Conservation (phyloP, 2,113 vertebrate genomes). For the Microcebus jonahi region DNA sequence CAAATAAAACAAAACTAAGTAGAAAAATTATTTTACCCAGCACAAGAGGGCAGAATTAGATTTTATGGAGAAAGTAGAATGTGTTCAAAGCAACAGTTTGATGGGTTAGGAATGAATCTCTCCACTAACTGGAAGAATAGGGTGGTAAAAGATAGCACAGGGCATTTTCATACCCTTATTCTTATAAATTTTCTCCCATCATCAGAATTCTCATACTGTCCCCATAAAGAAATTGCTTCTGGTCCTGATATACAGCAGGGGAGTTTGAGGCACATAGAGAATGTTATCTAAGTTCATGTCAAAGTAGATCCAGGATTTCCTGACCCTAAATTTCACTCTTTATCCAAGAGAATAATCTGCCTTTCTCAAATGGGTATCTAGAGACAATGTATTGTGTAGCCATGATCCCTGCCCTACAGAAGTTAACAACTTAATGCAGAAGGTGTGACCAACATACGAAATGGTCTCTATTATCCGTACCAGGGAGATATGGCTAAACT, state of each 20-base stretch:
- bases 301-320: background rate
- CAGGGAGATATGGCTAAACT: background rate
- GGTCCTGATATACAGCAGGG: background rate
- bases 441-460: background rate
- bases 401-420: background rate
- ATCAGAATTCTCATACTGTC: background rate
- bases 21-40: background rate
- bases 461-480: background rate
- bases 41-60: background rate
- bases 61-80: slow-evolving; percentile 7
- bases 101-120: background rate
- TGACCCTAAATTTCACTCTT: background rate
- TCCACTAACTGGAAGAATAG: background rate
- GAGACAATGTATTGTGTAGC: background rate
- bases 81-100: background rate
- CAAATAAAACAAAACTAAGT: background rate
- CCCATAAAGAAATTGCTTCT: background rate
- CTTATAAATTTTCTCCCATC: background rate
- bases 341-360: background rate
- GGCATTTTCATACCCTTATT: background rate
- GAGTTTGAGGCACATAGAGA: background rate
- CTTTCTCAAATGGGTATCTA: slow-evolving; percentile 12
- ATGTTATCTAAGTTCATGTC: slow-evolving; percentile 9
- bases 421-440: background rate
- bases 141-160: background rate